These are phyloP conservation scores for Meiosimyza decipiens DNA, from an alignment of 2,888 invertebrate species.

Conservation along the genomic window DNA sequence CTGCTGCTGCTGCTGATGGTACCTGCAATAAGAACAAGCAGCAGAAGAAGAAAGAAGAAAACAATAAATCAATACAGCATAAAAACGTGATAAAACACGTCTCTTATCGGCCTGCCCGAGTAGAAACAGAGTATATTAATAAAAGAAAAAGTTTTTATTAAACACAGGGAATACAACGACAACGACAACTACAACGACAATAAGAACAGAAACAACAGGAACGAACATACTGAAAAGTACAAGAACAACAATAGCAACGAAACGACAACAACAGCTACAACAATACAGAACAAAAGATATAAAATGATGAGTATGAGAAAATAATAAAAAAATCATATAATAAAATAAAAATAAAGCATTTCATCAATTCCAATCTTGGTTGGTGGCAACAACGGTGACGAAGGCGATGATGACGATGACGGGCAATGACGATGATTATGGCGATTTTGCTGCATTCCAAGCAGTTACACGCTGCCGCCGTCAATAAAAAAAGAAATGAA, in stretches of 20 bases:
- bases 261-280: not conserved
- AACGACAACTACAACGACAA: not conserved
- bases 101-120: slow-evolving; percentile 14
- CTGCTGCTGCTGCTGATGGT: not conserved
- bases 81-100: slow-evolving; percentile 30
- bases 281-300: slow-evolving; percentile 3
- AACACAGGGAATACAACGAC: not conserved
- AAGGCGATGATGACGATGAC: not conserved
- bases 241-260: not conserved
- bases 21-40: slow-evolving; percentile 4
- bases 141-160: not conserved
- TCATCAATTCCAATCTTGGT: not conserved
- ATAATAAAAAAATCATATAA: slow-evolving; percentile 2
- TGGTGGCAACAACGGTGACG: not conserved
- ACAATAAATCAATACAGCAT: slow-evolving; percentile 10
- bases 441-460: not conserved
- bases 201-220: slow-evolving; percentile 2
- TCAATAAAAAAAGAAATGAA: not conserved
- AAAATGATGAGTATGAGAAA: not conserved
- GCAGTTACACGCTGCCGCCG: not conserved
- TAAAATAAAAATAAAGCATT: slow-evolving; percentile 5
- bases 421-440: not conserved
- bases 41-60: not conserved
- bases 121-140: not conserved
- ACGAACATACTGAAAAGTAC: not conserved